Base-by-base conservation (phyloP, 2,113 vertebrate genomes). In the Numida meleagris region DNA sequence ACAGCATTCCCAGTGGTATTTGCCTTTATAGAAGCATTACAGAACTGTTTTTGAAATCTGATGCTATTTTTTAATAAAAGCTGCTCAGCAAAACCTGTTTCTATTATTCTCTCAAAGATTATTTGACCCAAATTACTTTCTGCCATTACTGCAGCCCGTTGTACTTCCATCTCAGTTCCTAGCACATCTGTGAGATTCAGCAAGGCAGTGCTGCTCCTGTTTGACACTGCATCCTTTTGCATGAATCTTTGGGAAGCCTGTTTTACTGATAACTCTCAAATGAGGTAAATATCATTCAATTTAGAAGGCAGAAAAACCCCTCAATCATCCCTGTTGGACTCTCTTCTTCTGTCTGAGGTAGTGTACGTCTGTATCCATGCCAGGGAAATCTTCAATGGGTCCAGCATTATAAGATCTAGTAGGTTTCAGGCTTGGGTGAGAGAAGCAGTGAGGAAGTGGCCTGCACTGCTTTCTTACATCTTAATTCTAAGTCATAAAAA, bases 231-330 rank as follows among this genome's bases (percentile, higher is more conserved):
- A 84, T 18, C 71, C 48, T 38, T 93, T 68, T 89, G 34, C 58
- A n/a, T 48, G 78, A 82, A 79, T 87, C 82, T 80, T 59, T 71
- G 48, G 70, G 66, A 89, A 90, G 50, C 83, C 34, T 38, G 34
- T 25, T 86, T 90, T 95, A 65, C 86, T 67, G 87, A 38, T 95
- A 92, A 71, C 46, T 86, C 73, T 85, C 33, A 65, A 79, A 61
- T 70, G 91, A 70, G 53, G 71, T 75, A 79, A 87, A 87, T 4
- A 25, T 0, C 0, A 45, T 72, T 84, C 33, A 40, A 5, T 90
- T 72, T 68, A 72, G 58, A 82, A 88, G 65, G 68, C 53, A 90
- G 19, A 46, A 73, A 80, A 65, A 75, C 38, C 70, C 58, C 62
- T 84, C 84, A 55, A 29, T 82, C 81, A 89, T 95, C 43, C 63